Percentiles rank a stretch among this genome's conserved stretches.
Evolutionary conservation across 2,888 invertebrate genomes (phyloP).

Genomic region (Germaria angustata): DNA sequence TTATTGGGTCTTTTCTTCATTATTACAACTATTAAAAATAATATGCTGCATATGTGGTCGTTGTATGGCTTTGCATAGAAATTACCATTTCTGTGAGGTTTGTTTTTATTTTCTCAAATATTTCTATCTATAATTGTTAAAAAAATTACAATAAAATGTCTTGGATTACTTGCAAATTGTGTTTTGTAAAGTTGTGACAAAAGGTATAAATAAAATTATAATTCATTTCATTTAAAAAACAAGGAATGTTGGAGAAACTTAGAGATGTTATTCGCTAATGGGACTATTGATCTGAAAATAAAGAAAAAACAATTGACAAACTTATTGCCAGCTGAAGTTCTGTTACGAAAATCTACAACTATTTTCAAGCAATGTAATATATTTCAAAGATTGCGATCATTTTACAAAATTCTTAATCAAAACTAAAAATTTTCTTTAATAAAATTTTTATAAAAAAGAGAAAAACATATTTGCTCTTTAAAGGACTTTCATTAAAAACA

Average conservation of each 20-base stretch:
- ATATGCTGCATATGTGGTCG: conserved; percentile 20
- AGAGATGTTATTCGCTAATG: not conserved
- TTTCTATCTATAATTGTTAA: conserved; percentile 7
- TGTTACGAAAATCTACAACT: too few relatives aligned
- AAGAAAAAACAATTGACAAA: too few relatives aligned
- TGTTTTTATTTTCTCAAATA: not conserved
- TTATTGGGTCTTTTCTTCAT: conserved; percentile 55
- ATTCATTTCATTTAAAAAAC: not conserved
- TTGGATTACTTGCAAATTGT: too few relatives aligned
- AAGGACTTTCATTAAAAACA: too few relatives aligned
- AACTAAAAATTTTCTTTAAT: too few relatives aligned
- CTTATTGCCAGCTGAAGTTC: too few relatives aligned
- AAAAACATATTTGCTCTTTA: too few relatives aligned
- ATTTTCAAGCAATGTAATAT: too few relatives aligned
- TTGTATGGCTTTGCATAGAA: conserved; percentile 38
- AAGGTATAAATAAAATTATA: not conserved
- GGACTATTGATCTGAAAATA: conserved; percentile 40
- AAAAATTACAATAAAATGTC: not conserved
- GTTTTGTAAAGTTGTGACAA: not conserved
- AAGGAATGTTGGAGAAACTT: conserved; percentile 26
- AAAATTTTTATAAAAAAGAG: too few relatives aligned
- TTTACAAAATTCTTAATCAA: too few relatives aligned
- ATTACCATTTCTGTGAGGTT: not conserved
- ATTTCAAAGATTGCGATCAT: too few relatives aligned
- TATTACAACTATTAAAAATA: conserved; percentile 12